Conservation (phyloP, 2,797 vertebrate genomes). For the Anguilla pacifica region DNA sequence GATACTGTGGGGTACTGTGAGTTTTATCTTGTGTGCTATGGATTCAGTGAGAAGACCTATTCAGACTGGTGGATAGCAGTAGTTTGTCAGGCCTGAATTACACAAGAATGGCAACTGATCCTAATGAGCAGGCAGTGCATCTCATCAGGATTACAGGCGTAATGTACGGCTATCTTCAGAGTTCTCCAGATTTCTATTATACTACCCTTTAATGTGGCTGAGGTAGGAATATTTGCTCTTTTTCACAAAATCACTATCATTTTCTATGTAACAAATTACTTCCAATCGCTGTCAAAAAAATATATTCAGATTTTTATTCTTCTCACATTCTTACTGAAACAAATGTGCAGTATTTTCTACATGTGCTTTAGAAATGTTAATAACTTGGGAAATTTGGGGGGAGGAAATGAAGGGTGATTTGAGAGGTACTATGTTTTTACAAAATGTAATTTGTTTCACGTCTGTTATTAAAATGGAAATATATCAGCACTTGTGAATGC, state of each 20-base stretch:
- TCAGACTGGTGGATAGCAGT: neutral
- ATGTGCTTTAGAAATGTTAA: neutral
- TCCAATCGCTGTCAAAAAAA: neutral
- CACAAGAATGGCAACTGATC: conserved; percentile 3
- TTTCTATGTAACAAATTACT: neutral
- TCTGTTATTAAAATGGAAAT: neutral
- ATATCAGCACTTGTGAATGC: neutral
- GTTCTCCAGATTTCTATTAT: neutral
- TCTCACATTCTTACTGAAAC: neutral
- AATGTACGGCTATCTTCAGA: too few species aligned
- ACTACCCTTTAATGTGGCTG: neutral
- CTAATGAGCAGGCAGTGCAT: neutral
- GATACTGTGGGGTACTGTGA: neutral
- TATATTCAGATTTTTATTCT: neutral
- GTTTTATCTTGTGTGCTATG: neutral
- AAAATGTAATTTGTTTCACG: neutral
- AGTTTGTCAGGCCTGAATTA: conserved; percentile 7
- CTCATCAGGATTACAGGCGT: too few species aligned
- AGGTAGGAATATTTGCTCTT: neutral
- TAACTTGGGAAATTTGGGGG: too few species aligned
- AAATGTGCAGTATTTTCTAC: neutral
- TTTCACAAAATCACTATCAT: neutral
- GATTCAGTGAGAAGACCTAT: neutral
- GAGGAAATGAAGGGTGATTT: too few species aligned
- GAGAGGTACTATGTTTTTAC: neutral